phyloP scores from a whole-genome alignment of 1,140 invertebrate species.

The Globodera rostochiensis region DNA sequence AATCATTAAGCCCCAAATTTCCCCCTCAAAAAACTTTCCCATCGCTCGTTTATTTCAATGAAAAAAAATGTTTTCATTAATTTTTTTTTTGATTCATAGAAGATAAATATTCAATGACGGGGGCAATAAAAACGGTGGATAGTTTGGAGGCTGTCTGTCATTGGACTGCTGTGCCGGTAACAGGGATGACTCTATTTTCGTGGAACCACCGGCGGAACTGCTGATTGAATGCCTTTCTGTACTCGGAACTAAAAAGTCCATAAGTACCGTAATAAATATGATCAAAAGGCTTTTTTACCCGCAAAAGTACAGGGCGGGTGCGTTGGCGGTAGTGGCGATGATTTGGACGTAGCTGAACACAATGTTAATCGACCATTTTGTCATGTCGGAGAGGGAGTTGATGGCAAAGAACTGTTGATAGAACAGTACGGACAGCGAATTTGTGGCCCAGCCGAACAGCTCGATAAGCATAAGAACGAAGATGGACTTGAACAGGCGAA shows the following conservation, averaged over 20 bases:
- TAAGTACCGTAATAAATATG: too few relatives aligned
- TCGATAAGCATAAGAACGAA: slow-evolving; percentile 2
- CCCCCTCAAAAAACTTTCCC: too few relatives aligned
- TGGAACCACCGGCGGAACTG: neutral
- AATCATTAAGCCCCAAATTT: too few relatives aligned
- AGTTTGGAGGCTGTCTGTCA: too few relatives aligned
- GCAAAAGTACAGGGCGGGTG: slow-evolving; percentile 2
- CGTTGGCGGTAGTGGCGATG: neutral
- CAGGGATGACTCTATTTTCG: too few relatives aligned
- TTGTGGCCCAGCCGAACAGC: neutral
- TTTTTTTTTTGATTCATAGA: too few relatives aligned
- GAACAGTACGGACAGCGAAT: neutral
- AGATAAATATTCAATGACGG: too few relatives aligned
- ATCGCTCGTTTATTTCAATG: too few relatives aligned
- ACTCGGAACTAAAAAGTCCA: neutral
- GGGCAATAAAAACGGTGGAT: too few relatives aligned
- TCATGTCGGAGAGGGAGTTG: neutral
- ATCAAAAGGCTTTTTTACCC: neutral
- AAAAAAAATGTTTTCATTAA: too few relatives aligned
- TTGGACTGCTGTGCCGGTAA: too few relatives aligned
- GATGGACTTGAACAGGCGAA: slow-evolving; percentile 1
- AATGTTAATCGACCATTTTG: neutral
- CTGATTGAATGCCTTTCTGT: neutral
- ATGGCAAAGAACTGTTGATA: neutral
- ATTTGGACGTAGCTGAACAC: neutral